phyloP scores from a whole-genome alignment of 2,113 vertebrate genomes.

The Oncorhynchus gorbuscha region DNA sequence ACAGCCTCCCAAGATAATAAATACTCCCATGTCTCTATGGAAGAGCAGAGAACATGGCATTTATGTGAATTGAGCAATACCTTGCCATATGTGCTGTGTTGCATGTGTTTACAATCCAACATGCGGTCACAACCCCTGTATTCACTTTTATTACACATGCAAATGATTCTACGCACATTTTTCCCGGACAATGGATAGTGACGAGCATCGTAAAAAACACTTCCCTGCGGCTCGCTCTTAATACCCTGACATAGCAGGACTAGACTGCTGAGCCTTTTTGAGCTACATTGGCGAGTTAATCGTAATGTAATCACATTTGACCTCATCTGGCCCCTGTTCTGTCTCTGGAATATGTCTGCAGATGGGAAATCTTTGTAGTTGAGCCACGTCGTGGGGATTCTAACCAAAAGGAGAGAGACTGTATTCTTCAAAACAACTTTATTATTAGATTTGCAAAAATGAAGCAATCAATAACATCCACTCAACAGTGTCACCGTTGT shows the following conservation, averaged over 20 bases:
- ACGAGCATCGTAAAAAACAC: neutral
- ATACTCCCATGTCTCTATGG: slow-evolving; percentile 8
- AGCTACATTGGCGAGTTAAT: neutral
- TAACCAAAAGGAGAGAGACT: too few relatives aligned
- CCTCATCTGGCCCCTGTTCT: neutral
- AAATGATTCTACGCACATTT: too few relatives aligned
- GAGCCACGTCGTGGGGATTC: neutral
- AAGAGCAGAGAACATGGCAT: slow-evolving; percentile 3
- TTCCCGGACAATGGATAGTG: neutral
- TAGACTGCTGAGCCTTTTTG: neutral
- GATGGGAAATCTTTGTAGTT: neutral
- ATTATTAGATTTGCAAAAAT: too few relatives aligned
- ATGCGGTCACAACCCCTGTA: neutral
- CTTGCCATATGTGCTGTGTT: neutral
- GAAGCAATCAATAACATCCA: too few relatives aligned
- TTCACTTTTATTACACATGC: neutral
- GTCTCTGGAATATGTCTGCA: too few relatives aligned
- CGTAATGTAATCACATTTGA: neutral
- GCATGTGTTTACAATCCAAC: neutral
- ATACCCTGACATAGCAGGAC: neutral
- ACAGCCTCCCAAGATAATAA: neutral
- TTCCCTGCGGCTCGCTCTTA: neutral
- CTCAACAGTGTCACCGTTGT: too few relatives aligned
- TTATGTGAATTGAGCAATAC: slow-evolving; percentile 4
- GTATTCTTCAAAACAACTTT: too few relatives aligned